These are phyloP conservation scores for Perizoma flavofasciatum DNA, from an alignment of 2,888 invertebrate genomes.

Conservation along the genomic window DNA sequence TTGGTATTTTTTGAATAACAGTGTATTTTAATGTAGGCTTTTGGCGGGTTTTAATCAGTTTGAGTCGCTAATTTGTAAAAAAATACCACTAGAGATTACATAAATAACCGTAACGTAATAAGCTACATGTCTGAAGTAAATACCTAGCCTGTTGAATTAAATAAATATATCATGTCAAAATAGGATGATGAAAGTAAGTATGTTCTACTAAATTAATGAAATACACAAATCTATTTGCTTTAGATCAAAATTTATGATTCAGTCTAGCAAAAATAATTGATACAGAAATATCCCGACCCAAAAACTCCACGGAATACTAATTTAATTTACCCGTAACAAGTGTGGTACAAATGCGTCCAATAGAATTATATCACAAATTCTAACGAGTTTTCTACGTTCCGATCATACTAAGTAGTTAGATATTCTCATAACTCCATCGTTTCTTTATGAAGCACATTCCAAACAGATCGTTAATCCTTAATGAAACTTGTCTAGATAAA, in stretches of 20 bases:
- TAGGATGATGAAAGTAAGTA: too few relatives aligned
- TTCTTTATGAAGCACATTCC: slow-evolving; percentile 30
- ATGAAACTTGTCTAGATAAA: slow-evolving; percentile 29
- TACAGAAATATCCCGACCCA: slow-evolving; percentile 2
- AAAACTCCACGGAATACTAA: slow-evolving; percentile 14
- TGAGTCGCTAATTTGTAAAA: slow-evolving; percentile 16
- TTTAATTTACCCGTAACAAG: slow-evolving; percentile 7
- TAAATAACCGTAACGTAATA: slow-evolving; percentile 4
- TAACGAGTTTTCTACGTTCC: slow-evolving; percentile 6
- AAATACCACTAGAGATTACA: background rate
- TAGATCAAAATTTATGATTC: too few relatives aligned
- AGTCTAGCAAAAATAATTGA: background rate
- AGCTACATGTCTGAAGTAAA: background rate
- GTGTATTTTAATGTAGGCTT: slow-evolving; percentile 9
- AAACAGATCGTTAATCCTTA: slow-evolving; percentile 25
- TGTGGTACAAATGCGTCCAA: slow-evolving; percentile 5
- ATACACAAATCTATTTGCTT: background rate
- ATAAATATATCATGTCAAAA: slow-evolving; percentile 6
- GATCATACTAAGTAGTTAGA: slow-evolving; percentile 10
- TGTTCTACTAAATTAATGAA: background rate
- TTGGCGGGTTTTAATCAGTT: slow-evolving; percentile 13
- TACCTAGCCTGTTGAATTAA: background rate
- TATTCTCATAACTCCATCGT: slow-evolving; percentile 18
- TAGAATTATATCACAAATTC: slow-evolving; percentile 5
- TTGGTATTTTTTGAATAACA: slow-evolving; percentile 15